phyloP scores from a whole-genome alignment of 1,140 invertebrate species.

The Plectus sambesii region DNA sequence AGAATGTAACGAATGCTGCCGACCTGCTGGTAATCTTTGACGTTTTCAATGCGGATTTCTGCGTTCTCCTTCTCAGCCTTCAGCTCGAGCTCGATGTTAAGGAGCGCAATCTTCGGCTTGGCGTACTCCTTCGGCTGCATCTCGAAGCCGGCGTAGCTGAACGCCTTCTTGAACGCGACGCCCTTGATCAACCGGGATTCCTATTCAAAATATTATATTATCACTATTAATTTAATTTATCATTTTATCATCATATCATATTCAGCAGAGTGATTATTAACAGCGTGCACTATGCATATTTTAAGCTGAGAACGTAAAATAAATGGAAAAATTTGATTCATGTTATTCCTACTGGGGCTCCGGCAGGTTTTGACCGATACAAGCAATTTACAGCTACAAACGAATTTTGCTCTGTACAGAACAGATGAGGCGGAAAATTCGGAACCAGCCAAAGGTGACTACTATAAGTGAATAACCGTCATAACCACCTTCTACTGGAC shows the following conservation, averaged over 20 bases:
- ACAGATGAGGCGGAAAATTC: too few relatives aligned
- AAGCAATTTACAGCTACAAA: too few relatives aligned
- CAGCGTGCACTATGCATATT: too few relatives aligned
- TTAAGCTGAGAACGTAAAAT: too few relatives aligned
- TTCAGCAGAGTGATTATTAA: too few relatives aligned
- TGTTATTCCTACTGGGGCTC: too few relatives aligned
- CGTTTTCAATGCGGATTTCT: conserved; percentile 82
- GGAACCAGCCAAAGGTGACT: too few relatives aligned
- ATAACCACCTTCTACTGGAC: too few relatives aligned
- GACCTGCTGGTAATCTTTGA: conserved; percentile 52
- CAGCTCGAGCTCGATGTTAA: conserved; percentile 95
- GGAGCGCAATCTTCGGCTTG: conserved; percentile 83
- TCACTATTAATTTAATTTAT: conserved; percentile 12
- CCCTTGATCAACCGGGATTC: conserved; percentile 82
- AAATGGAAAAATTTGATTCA: too few relatives aligned
- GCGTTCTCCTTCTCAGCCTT: conserved; percentile 97
- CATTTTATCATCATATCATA: conserved; percentile 13
- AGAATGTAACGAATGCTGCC: background rate
- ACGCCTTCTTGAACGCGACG: conserved; percentile 99
- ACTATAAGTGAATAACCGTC: too few relatives aligned
- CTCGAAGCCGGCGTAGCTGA: conserved; percentile 98
- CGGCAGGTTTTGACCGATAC: too few relatives aligned
- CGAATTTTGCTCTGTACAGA: too few relatives aligned
- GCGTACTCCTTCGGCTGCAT: conserved; percentile 84
- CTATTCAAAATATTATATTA: conserved; percentile 42